Evolutionary conservation across 2,797 vertebrate species (phyloP).

Genomic region (Spea hammondii): DNA sequence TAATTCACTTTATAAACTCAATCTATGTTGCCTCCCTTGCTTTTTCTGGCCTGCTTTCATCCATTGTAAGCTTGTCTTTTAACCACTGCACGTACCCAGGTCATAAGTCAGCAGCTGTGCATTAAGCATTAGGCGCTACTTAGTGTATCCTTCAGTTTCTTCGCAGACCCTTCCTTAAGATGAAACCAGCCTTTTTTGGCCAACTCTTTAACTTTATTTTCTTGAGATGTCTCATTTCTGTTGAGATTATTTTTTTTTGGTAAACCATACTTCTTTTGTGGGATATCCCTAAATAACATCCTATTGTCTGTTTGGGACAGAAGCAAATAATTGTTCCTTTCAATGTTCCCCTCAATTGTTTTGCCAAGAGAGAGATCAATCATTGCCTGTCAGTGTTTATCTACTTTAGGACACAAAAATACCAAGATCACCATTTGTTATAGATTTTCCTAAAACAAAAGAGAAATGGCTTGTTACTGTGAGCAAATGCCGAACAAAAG

Average conservation of each 20-base stretch:
- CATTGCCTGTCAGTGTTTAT: conserved; percentile 40
- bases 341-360: conserved; percentile 18
- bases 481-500: conserved; percentile 39
- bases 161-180: background rate
- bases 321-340: conserved; percentile 13
- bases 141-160: background rate
- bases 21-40: no score
- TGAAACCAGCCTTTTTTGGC: background rate
- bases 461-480: conserved; percentile 24
- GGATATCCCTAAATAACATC: conserved; percentile 6
- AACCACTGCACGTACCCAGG: no score
- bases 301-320: conserved; percentile 2
- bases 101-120: background rate
- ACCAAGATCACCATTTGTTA: conserved; percentile 7
- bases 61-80: no score
- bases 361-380: conserved; percentile 50
- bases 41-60: no score
- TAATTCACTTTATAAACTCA: no score
- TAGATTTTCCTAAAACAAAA: conserved; percentile 26
- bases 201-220: background rate
- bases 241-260: background rate
- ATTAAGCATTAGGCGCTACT: background rate
- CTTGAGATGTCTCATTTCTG: background rate
- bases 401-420: conserved; percentile 42
- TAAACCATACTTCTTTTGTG: background rate